phyloP scores from a whole-genome alignment of 2,113 vertebrate species.

The Falco punctatus region DNA sequence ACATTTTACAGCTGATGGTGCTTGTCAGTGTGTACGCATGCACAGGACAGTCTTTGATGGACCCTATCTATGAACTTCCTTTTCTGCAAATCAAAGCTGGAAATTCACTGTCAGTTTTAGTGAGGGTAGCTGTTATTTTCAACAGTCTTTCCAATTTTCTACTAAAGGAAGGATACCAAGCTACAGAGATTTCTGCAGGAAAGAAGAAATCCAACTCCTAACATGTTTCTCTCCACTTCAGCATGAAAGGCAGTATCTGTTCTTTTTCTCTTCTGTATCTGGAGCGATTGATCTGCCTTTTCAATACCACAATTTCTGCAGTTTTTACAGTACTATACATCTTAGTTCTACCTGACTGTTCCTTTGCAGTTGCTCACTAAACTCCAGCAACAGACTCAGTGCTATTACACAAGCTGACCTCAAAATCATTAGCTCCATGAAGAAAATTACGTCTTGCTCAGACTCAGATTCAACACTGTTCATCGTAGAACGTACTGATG shows the following conservation, averaged over 20 bases:
- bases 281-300: not conserved
- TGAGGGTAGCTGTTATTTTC: not conserved
- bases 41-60: not conserved
- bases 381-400: not conserved
- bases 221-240: not conserved
- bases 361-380: not conserved
- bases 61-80: not conserved
- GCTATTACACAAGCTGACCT: not conserved
- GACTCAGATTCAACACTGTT: not conserved
- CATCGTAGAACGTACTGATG: not conserved
- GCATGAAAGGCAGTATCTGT: not conserved
- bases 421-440: constrained; percentile 27
- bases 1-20: not conserved
- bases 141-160: not conserved
- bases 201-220: not conserved
- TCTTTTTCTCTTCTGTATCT: not conserved
- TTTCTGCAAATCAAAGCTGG: not conserved
- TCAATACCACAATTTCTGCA: not conserved
- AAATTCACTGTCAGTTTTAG: not conserved
- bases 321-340: not conserved
- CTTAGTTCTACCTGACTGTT: not conserved
- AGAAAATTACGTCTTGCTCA: not conserved
- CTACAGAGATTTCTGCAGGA: not conserved
- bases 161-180: not conserved
- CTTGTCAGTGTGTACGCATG: not conserved